These are phyloP conservation scores for Xyliphius kryptos DNA, from an alignment of 2,113 vertebrate genomes.

Conservation along the genomic window DNA sequence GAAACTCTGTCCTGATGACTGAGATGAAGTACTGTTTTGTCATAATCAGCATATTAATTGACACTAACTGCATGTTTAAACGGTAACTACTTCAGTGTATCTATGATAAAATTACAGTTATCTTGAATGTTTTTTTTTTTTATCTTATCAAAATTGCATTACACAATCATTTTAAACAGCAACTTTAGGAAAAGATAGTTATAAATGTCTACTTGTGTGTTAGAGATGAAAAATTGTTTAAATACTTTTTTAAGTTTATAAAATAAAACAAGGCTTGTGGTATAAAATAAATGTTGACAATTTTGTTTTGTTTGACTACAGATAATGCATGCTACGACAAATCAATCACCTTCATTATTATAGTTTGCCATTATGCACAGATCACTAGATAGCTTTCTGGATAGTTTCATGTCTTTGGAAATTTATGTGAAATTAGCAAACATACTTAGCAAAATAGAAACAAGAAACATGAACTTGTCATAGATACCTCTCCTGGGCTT, in stretches of 20 bases:
- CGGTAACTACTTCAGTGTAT: not conserved
- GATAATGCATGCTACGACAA: not conserved
- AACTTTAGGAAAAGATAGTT: not conserved
- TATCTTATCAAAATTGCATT: not conserved
- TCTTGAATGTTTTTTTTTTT: not conserved
- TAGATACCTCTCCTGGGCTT: too few species aligned
- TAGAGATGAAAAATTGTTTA: not conserved
- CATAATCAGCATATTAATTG: conserved; percentile 24
- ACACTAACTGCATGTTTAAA: conserved; percentile 43
- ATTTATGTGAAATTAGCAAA: too few species aligned
- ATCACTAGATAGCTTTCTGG: too few species aligned
- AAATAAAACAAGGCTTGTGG: not conserved
- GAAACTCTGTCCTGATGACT: conserved; percentile 23
- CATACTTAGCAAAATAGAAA: too few species aligned
- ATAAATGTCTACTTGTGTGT: not conserved
- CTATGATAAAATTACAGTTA: not conserved
- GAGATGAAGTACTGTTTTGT: conserved; percentile 12
- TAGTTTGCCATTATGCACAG: too few species aligned
- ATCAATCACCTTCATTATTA: too few species aligned
- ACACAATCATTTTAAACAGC: not conserved
- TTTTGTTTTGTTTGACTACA: not conserved
- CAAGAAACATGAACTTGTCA: too few species aligned
- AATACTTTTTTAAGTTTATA: not conserved
- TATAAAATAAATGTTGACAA: not conserved
- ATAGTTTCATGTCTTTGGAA: too few species aligned